Evolutionary conservation across 2,113 vertebrate genomes (phyloP), one percentile per base, ranked within the genome.

Genomic region (Chloropsis hardwickii): DNA sequence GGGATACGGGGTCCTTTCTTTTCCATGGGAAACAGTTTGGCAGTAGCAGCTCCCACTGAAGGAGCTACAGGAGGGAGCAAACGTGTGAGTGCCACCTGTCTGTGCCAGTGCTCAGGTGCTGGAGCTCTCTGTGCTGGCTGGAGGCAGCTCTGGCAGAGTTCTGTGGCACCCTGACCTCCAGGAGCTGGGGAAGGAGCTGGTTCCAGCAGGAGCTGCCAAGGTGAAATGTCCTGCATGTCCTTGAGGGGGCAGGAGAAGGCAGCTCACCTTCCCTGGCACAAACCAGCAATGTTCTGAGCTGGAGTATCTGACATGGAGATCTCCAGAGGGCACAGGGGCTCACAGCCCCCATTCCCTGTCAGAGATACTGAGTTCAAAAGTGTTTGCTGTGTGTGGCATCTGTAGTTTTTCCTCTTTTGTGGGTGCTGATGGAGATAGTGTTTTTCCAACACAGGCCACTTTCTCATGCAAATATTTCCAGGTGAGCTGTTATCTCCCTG

Each of bases 41-140:
- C 70, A 58, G 51, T 48, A 61, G 66, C 17, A 1, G n/a, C 66
- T 93, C 90, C 48, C 45, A 8, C n/a, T n/a, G 62, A 71, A 86
- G 60, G 50, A 87, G n/a, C 73, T 64, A 1, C 78, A 72, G 39
- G 72, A 74, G 66, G 51, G 37, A 60, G 39, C 39, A 42, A 13
- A 53, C 1, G 8, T 44, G 14, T 33, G 9, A 53, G 10, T 83
- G 76, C n/a, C 0, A 0, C 50, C 64, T 69, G 40, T 24, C 16
- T 16, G 1, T 45, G 47, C 61, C 35, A 24, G 14, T 3, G 14
- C 80, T 92, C 22, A 10, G 51, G 11, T 61, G 6, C 5, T 60
- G 45, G 35, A 80, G 74, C 51, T 74, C 45, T 58, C 44, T 18
- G 5, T 24, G 4, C 42, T 47, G 47, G 61, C 23, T 9, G 33